Conservation (phyloP, 2,113 vertebrate genomes). For the Alethe castanea region DNA sequence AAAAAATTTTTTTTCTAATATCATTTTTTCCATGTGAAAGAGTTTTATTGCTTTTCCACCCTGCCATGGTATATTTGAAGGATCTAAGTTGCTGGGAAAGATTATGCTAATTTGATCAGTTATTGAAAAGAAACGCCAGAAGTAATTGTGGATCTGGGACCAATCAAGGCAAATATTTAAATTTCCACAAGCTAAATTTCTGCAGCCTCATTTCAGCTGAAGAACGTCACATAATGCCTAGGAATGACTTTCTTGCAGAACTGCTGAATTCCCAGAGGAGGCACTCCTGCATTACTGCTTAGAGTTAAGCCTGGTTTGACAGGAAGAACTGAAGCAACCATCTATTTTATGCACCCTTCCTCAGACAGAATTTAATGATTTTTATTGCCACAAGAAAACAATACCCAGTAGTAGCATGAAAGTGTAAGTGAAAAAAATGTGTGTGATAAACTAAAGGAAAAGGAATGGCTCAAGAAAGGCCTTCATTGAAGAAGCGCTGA, state of each 20-base stretch:
- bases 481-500: conserved; percentile 2
- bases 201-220: conserved; percentile 1
- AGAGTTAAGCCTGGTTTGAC: conserved; percentile 27
- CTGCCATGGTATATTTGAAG: neutral
- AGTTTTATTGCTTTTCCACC: neutral
- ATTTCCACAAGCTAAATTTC: conserved; percentile 15
- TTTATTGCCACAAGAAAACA: conserved; percentile 19
- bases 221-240: neutral
- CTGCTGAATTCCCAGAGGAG: conserved; percentile 73
- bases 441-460: conserved; percentile 10
- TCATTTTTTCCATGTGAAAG: neutral
- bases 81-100: neutral
- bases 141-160: neutral
- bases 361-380: conserved; percentile 6
- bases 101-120: conserved; percentile 27
- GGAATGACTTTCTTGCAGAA: conserved; percentile 64
- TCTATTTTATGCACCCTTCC: neutral
- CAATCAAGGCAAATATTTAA: conserved; percentile 10
- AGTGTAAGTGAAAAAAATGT: neutral
- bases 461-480: conserved; percentile 19
- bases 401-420: neutral
- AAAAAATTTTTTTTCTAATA: neutral
- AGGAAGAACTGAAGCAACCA: conserved; percentile 30
- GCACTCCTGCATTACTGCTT: conserved; percentile 69
- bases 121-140: neutral